A percentile compares a stretch with the other conserved stretches of the same genome.
These are phyloP conservation scores for Cettia cetti DNA, from an alignment of 2,113 vertebrate species.

Conservation along the genomic window DNA sequence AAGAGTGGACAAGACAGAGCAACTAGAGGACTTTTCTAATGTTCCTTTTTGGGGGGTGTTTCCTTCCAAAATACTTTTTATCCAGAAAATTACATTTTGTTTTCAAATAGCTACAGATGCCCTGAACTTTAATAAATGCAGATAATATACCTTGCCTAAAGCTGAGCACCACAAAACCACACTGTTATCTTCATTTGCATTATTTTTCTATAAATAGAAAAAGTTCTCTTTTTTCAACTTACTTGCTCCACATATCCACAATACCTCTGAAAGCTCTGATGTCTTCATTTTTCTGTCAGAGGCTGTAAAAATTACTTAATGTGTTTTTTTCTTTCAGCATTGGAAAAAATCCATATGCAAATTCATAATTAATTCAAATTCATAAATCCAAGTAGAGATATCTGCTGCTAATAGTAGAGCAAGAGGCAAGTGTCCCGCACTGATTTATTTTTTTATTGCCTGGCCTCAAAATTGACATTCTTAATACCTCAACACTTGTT, in stretches of 20 bases:
- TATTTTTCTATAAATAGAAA: too few relatives aligned
- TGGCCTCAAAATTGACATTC: neutral
- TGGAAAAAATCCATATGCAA: neutral
- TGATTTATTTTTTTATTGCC: neutral
- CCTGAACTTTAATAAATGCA: neutral
- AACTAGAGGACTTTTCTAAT: neutral
- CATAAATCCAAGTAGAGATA: neutral
- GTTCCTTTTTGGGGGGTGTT: too few relatives aligned
- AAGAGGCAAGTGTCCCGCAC: neutral
- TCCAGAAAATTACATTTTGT: neutral
- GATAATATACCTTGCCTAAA: neutral
- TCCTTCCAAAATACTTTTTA: too few relatives aligned
- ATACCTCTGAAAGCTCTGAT: neutral
- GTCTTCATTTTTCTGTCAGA: constrained; percentile 47
- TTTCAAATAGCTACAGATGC: neutral
- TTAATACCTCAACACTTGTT: neutral
- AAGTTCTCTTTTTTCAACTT: too few relatives aligned
- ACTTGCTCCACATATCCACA: constrained; percentile 22
- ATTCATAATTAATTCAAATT: constrained; percentile 10
- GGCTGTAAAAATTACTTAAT: neutral
- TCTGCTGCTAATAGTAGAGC: neutral
- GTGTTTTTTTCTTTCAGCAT: neutral
- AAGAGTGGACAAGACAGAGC: neutral
- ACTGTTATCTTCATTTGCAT: constrained; percentile 25
- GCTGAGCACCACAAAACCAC: neutral